Base-by-base conservation (phyloP, 2,888 invertebrate genomes). In the Choreutis nemorana region DNA sequence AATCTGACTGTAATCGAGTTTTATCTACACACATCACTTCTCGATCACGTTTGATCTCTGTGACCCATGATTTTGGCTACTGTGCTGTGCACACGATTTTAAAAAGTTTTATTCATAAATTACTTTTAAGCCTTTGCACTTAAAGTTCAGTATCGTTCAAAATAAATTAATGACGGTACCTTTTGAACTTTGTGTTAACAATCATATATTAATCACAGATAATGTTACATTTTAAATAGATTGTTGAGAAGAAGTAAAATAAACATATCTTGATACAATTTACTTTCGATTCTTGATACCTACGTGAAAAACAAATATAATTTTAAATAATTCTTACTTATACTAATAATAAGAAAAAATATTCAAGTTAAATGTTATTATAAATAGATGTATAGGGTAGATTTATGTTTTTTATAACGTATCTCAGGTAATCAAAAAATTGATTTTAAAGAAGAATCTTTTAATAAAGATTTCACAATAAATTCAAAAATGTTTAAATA, bases 1-100 rank as follows among this genome's bases (percentile, higher is more conserved):
- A n/a, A n/a, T n/a, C n/a, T n/a, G n/a, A n/a, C n/a, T n/a, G n/a
- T n/a, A n/a, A n/a, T n/a, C n/a, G n/a, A n/a, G n/a, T n/a, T n/a
- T n/a, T n/a, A n/a, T n/a, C n/a, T n/a, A n/a, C n/a, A n/a, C n/a
- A n/a, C n/a, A 75, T 75, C 73, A 72, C 65, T 71, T 72, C 71
- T 67, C 54, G 64, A 72, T 72, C 75, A 68, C 65, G 70, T 40
- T 62, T 73, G 75, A 73, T 68, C 77, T 70, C 55, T 50, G 33
- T 71, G 77, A 77, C 77, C 77, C 71, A 56, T 60, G 61, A 64
- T 65, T 71, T 75, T 56, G 65, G 77, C 77, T 78, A 75, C 77
- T 55, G 77, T 78, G 75, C 77, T 55, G 77, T 73, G 58, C 55
- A 54, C 75, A 75, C 72, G 72, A 71, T 57, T 62, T 61, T 54